Evolutionary conservation across 1,140 invertebrate genomes (phyloP).

Genomic region (Pogonus chalceus): DNA sequence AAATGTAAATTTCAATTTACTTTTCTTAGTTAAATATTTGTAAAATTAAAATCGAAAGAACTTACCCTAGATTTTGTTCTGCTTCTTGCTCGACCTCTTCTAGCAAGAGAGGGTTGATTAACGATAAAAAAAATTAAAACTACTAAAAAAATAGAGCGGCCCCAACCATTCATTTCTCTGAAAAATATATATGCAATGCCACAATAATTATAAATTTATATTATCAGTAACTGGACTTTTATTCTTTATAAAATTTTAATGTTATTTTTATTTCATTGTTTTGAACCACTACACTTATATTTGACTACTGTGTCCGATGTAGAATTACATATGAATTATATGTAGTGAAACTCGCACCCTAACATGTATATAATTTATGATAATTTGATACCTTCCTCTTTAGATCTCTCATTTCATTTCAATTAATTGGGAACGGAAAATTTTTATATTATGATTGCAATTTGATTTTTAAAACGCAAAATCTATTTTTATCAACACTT

Average conservation of each 20-base stretch:
- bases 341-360: background rate
- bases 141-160: background rate
- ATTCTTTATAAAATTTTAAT: too few species aligned
- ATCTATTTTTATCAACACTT: too few species aligned
- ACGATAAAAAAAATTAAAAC: conserved; percentile 18
- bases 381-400: conserved; percentile 10
- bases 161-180: background rate
- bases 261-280: too few species aligned
- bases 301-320: too few species aligned
- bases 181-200: too few species aligned
- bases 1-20: conserved; percentile 2
- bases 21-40: background rate
- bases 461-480: background rate
- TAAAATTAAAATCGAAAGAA: background rate
- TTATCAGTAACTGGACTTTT: too few species aligned
- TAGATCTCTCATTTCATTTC: background rate
- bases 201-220: too few species aligned
- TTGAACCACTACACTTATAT: too few species aligned
- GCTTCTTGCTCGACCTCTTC: conserved; percentile 52
- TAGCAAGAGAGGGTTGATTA: conserved; percentile 28
- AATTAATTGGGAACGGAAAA: background rate
- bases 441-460: background rate
- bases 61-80: conserved; percentile 58
- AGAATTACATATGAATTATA: too few species aligned
- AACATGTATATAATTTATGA: conserved; percentile 1